These are phyloP conservation scores for Acanthisitta chloris DNA, from an alignment of 2,113 vertebrate genomes.

Conservation along the genomic window DNA sequence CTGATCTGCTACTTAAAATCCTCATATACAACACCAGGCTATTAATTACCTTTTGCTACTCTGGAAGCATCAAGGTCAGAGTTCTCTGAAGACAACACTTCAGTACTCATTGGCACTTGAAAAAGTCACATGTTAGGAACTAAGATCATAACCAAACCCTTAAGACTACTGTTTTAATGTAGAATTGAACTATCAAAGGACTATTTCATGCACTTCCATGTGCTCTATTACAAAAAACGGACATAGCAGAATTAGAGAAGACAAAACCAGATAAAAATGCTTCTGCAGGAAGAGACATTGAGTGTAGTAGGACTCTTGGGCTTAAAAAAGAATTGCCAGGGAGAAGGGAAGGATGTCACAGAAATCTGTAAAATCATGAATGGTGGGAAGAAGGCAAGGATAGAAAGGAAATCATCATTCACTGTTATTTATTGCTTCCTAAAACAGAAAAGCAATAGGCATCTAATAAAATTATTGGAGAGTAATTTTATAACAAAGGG, in stretches of 20 bases:
- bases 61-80: neutral
- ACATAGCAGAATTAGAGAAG: neutral
- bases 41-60: neutral
- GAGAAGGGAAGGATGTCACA: neutral
- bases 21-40: neutral
- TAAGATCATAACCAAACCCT: neutral
- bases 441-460: neutral
- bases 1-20: neutral
- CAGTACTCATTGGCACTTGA: neutral
- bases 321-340: neutral
- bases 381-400: neutral
- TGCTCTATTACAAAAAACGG: neutral
- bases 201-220: rapidly evolving
- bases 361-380: neutral
- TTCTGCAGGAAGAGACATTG: neutral
- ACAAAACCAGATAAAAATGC: neutral
- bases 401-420: neutral
- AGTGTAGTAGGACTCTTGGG: neutral
- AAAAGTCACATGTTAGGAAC: neutral
- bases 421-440: conserved; percentile 9
- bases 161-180: neutral
- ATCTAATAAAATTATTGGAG: conserved; percentile 41
- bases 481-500: conserved; percentile 51
- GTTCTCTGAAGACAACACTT: neutral
- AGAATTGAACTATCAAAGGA: neutral